phyloP scores from a whole-genome alignment of 2,888 invertebrate genomes.

The Cremastinae sp. region DNA sequence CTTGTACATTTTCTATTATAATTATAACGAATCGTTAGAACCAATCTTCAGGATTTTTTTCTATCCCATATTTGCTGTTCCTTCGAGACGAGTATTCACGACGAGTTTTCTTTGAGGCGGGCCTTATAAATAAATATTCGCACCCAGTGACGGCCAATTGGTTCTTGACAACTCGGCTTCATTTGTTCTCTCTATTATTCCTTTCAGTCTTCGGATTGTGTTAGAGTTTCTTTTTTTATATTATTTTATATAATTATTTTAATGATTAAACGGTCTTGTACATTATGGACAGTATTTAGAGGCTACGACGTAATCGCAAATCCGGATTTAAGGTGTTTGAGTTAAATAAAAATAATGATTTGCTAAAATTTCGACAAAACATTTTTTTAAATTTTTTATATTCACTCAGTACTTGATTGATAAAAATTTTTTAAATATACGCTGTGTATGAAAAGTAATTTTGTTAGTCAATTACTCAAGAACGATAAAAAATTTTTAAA shows the following conservation, averaged over 20 bases:
- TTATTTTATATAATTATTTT: conserved; percentile 35
- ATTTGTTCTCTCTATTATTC: conserved; percentile 19
- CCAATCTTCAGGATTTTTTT: conserved; percentile 24
- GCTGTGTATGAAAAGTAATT: too few relatives aligned
- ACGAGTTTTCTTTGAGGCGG: conserved; percentile 18
- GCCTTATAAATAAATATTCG: too few relatives aligned
- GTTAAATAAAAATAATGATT: too few relatives aligned
- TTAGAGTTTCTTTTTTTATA: neutral
- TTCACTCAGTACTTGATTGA: too few relatives aligned
- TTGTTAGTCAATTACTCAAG: too few relatives aligned
- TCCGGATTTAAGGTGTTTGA: conserved; percentile 33
- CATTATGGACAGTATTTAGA: conserved; percentile 66
- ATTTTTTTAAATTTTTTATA: too few relatives aligned
- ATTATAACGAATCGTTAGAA: conserved; percentile 50
- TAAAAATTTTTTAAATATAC: too few relatives aligned
- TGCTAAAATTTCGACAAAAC: too few relatives aligned
- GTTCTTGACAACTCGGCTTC: conserved; percentile 31
- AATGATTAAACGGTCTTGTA: conserved; percentile 62
- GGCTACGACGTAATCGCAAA: conserved; percentile 53
- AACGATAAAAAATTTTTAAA: too few relatives aligned
- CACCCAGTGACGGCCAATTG: too few relatives aligned
- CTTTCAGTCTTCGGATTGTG: conserved; percentile 6
- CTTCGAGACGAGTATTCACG: conserved; percentile 15
- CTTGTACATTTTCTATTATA: conserved; percentile 78
- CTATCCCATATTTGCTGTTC: conserved; percentile 31